phyloP scores from a whole-genome alignment of 2,888 invertebrate genomes.

The Platypus cylindrus region DNA sequence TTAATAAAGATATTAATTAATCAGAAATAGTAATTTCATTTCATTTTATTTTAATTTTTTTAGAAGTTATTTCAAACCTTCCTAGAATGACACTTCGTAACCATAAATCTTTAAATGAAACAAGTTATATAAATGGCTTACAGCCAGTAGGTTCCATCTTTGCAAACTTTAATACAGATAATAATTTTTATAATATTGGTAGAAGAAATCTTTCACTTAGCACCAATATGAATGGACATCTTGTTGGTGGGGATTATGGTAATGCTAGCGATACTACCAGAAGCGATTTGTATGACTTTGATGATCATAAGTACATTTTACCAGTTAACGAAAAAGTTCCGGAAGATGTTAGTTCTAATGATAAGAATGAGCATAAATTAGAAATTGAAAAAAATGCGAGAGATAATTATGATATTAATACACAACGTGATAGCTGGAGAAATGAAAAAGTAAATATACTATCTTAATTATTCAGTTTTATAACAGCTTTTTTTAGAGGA shows the following conservation, averaged over 20 bases:
- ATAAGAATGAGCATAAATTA: conserved; percentile 7
- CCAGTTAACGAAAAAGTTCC: conserved; percentile 20
- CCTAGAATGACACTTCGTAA: conserved; percentile 51
- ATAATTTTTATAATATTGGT: no score
- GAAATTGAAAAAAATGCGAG: conserved; percentile 16
- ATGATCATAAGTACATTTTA: no score
- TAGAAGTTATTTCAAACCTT: no score
- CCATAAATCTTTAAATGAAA: conserved; percentile 44
- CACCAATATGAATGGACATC: no score
- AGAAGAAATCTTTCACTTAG: no score
- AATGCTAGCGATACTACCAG: conserved; percentile 9
- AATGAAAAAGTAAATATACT: conserved; percentile 21
- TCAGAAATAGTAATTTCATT: background rate
- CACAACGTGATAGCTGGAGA: conserved; percentile 34
- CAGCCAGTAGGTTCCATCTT: no score
- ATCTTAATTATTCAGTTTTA: background rate
- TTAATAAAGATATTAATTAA: no score
- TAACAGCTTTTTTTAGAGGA: background rate
- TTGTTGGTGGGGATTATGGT: no score
- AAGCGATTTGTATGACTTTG: conserved; percentile 36
- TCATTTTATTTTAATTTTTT: background rate
- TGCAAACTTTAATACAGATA: no score
- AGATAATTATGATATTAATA: conserved; percentile 16
- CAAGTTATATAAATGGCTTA: no score
- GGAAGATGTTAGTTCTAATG: conserved; percentile 12